Percentiles rank a stretch among this genome's conserved stretches.
Conservation (phyloP, 2,797 vertebrate species). For the Anguilla megastoma region DNA sequence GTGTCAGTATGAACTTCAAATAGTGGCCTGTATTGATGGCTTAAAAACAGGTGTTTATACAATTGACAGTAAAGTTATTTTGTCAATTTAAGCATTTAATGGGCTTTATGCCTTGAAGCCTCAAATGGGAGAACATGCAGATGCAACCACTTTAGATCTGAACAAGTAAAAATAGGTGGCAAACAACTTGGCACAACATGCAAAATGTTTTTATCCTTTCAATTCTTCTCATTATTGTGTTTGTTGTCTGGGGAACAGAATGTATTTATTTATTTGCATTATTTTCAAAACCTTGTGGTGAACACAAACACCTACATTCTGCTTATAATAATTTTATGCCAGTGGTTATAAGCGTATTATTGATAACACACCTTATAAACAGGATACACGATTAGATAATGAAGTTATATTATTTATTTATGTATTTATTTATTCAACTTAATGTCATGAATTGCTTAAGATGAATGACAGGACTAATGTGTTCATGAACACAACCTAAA, state of each 20-base stretch:
- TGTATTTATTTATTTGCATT: slow-evolving; percentile 42
- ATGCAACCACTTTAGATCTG: slow-evolving; percentile 50
- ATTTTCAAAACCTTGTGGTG: slow-evolving; percentile 51
- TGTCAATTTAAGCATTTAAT: slow-evolving; percentile 53
- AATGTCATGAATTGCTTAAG: background rate
- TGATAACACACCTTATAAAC: slow-evolving; percentile 47
- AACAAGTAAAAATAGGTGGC: slow-evolving; percentile 59
- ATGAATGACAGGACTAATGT: background rate
- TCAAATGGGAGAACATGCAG: slow-evolving; percentile 56
- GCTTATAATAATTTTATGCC: slow-evolving; percentile 58
- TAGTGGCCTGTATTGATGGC: slow-evolving; percentile 61
- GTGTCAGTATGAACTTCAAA: slow-evolving; percentile 64
- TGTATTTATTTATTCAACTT: background rate
- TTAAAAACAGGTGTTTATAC: slow-evolving; percentile 45
- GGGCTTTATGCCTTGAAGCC: slow-evolving; percentile 40
- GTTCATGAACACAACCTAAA: background rate
- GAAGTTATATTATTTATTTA: slow-evolving; percentile 10
- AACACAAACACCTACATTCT: slow-evolving; percentile 55
- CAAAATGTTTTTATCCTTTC: slow-evolving; percentile 51
- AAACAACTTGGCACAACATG: slow-evolving; percentile 58
- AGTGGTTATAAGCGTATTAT: slow-evolving; percentile 57
- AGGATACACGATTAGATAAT: slow-evolving; percentile 33
- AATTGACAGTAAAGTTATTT: slow-evolving; percentile 42
- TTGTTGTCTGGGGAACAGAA: slow-evolving; percentile 56
- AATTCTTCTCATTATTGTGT: slow-evolving; percentile 60